Percentiles rank a stretch among this genome's conserved stretches.
These are phyloP conservation scores for Pyrocephalus nanus DNA, from an alignment of 2,797 vertebrate genomes.

Conservation along the genomic window DNA sequence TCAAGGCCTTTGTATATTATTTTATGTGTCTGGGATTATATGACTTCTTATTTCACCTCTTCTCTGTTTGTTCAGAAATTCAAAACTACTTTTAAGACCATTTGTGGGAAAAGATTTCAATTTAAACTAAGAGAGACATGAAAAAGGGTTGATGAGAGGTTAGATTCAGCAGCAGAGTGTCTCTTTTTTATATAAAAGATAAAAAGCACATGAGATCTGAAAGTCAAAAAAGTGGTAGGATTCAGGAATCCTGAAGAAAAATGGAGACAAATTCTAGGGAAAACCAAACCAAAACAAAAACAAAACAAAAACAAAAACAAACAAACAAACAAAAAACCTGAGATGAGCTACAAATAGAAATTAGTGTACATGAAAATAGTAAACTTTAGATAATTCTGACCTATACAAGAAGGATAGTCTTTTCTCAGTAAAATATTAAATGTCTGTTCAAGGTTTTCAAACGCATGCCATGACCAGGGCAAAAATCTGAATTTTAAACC, in stretches of 20 bases:
- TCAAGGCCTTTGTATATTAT: background rate
- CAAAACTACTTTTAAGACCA: background rate
- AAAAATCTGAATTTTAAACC: background rate
- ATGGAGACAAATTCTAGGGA: background rate
- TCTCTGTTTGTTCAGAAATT: background rate
- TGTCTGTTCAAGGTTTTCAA: background rate
- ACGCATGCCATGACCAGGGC: background rate
- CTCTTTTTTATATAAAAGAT: background rate
- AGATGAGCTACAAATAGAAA: background rate
- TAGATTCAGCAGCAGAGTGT: background rate
- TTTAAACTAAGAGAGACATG: background rate
- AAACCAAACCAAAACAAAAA: too few species aligned
- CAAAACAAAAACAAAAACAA: too few species aligned
- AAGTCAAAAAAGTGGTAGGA: background rate
- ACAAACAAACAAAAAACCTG: background rate
- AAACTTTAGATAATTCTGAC: background rate
- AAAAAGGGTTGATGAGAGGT: background rate
- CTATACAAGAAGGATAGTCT: background rate
- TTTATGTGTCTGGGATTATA: background rate
- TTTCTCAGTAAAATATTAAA: background rate
- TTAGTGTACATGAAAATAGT: background rate
- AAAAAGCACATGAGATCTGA: background rate
- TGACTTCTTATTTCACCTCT: background rate
- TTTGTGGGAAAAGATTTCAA: background rate
- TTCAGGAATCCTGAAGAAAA: background rate